phyloP scores from a whole-genome alignment of 2,113 vertebrate genomes.

The Labeo rohita region DNA sequence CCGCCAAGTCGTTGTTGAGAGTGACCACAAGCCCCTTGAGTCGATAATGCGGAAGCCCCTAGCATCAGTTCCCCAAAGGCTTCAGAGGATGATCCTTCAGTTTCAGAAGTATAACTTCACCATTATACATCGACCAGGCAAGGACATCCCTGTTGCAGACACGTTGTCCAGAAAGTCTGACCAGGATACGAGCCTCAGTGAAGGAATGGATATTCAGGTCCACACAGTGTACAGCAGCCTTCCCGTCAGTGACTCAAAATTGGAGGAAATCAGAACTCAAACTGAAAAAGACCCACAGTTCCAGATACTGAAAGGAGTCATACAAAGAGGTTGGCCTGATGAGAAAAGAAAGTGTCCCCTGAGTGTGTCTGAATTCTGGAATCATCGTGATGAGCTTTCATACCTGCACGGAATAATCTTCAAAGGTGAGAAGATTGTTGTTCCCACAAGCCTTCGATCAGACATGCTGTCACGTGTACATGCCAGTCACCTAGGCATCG shows the following conservation, averaged over 20 bases:
- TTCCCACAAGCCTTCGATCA: not conserved
- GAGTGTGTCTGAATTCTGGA: slow-evolving; percentile 35
- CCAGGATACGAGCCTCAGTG: too few relatives aligned
- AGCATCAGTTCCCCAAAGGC: slow-evolving; percentile 7
- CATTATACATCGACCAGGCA: slow-evolving; percentile 26
- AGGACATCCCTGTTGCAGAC: slow-evolving; percentile 36
- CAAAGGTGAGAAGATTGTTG: slow-evolving; percentile 48
- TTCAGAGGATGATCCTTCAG: slow-evolving; percentile 36
- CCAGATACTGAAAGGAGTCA: not conserved
- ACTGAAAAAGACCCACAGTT: slow-evolving; percentile 17
- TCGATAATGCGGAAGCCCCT: slow-evolving; percentile 32
- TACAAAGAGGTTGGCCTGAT: not conserved
- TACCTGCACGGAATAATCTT: slow-evolving; percentile 34
- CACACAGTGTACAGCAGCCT: slow-evolving; percentile 27
- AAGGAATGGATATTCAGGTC: slow-evolving; percentile 42
- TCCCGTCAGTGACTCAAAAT: slow-evolving; percentile 23
- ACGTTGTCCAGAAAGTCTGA: slow-evolving; percentile 23
- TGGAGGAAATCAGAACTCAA: not conserved
- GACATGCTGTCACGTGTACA: slow-evolving; percentile 13
- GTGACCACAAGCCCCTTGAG: slow-evolving; percentile 42
- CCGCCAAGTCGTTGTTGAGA: not conserved
- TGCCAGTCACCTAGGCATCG: slow-evolving; percentile 21
- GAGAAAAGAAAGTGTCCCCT: slow-evolving; percentile 4
- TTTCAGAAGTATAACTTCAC: slow-evolving; percentile 29
- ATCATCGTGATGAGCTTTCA: slow-evolving; percentile 33